These are phyloP conservation scores for Phengaris arion DNA, from an alignment of 2,888 invertebrate genomes.

Conservation along the genomic window DNA sequence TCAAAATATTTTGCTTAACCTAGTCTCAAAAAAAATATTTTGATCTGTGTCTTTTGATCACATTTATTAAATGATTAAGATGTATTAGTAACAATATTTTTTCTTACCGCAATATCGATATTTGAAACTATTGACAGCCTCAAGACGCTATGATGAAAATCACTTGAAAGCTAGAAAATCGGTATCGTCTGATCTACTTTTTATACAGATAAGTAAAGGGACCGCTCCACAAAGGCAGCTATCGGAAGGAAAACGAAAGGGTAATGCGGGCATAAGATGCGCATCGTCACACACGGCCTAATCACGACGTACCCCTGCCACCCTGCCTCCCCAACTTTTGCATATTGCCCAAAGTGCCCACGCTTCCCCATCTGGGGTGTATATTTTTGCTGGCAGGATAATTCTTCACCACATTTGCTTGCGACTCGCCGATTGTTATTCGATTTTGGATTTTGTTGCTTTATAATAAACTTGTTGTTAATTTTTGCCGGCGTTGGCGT, in stretches of 20 bases:
- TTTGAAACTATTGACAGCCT: conserved; percentile 38
- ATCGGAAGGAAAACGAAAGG: conserved; percentile 79
- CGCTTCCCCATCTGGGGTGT: conserved; percentile 59
- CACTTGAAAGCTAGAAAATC: conserved; percentile 54
- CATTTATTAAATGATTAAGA: too few relatives aligned
- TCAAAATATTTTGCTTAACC: neutral
- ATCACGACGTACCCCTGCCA: conserved; percentile 61
- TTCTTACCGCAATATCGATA: conserved; percentile 20
- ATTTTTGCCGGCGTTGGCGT: conserved; percentile 39
- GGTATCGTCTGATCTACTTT: conserved; percentile 67
- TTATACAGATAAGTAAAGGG: conserved; percentile 63
- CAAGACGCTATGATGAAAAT: conserved; percentile 42
- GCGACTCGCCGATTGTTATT: conserved; percentile 39
- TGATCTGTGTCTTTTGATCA: neutral
- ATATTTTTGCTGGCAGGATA: conserved; percentile 56
- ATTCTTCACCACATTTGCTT: conserved; percentile 49
- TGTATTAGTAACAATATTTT: too few relatives aligned
- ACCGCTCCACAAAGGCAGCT: conserved; percentile 69
- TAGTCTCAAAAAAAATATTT: neutral
- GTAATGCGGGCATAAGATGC: conserved; percentile 80
- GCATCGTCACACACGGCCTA: conserved; percentile 79
- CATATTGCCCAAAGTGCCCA: conserved; percentile 77
- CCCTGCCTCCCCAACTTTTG: conserved; percentile 66
- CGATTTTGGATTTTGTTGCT: conserved; percentile 46
- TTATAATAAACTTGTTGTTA: conserved; percentile 41